phyloP scores from a whole-genome alignment of 2,797 vertebrate genomes.

The Poliocrania exsul region DNA sequence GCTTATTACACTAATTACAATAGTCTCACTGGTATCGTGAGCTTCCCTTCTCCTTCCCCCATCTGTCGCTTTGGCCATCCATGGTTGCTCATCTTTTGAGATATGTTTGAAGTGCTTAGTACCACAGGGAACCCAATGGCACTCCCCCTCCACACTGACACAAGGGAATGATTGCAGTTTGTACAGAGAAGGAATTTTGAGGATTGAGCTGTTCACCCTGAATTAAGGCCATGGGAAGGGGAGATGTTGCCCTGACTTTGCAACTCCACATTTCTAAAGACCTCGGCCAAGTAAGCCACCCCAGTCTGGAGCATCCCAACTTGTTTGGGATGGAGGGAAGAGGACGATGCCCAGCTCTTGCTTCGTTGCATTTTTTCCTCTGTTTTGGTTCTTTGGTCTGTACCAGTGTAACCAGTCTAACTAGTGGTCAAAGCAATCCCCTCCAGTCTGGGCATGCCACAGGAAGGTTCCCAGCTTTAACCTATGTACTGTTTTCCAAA shows the following conservation, averaged over 20 bases:
- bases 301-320: neutral
- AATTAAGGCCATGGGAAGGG: neutral
- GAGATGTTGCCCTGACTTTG: neutral
- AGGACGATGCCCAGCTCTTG: neutral
- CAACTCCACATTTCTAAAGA: neutral
- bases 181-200: neutral
- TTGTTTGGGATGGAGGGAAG: neutral
- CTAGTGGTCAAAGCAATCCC: neutral
- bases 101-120: neutral
- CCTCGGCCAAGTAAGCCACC: neutral
- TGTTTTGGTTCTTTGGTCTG: neutral
- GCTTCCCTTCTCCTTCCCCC: constrained; percentile 1
- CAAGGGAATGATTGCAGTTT: fast-evolving
- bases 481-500: neutral
- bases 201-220: neutral
- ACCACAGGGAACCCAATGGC: fast-evolving
- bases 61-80: constrained; percentile 23
- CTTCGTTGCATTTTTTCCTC: neutral
- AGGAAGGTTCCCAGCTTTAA: neutral
- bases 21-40: neutral
- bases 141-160: fast-evolving
- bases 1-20: constrained; percentile 53
- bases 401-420: neutral
- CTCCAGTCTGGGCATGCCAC: fast-evolving
- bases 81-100: neutral